Conservation (phyloP, 2,797 vertebrate species). For the Pangasius macronema region DNA sequence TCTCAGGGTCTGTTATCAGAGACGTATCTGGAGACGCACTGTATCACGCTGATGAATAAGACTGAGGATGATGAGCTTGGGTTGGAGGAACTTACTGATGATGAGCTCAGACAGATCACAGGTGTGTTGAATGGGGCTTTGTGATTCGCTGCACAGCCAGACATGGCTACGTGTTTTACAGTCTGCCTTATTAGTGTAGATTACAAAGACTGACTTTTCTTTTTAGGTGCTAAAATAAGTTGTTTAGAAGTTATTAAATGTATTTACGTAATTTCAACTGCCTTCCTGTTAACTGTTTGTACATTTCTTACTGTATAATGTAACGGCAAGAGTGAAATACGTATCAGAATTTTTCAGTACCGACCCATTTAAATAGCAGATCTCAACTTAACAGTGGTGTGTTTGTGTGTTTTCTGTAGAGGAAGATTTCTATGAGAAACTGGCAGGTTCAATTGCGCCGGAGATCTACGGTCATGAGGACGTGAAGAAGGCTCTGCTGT, state of each 20-base stretch:
- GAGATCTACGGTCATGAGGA: slow-evolving; percentile 95
- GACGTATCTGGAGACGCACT: slow-evolving; percentile 88
- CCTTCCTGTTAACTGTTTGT: too few relatives aligned
- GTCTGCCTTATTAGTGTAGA: too few relatives aligned
- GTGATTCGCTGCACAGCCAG: too few relatives aligned
- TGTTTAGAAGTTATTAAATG: neutral
- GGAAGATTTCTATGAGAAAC: slow-evolving; percentile 90
- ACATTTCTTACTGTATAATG: neutral
- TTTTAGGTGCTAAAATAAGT: too few relatives aligned
- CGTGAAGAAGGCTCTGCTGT: slow-evolving; percentile 90
- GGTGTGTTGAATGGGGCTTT: slow-evolving; percentile 63
- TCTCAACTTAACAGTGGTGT: neutral
- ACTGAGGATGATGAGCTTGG: slow-evolving; percentile 85
- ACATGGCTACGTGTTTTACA: too few relatives aligned
- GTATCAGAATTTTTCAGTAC: neutral
- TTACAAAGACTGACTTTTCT: too few relatives aligned
- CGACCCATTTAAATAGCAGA: neutral
- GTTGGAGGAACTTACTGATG: slow-evolving; percentile 77
- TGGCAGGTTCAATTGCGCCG: slow-evolving; percentile 88
- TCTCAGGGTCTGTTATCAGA: slow-evolving; percentile 88
- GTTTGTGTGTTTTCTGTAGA: slow-evolving; percentile 67
- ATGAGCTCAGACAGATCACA: slow-evolving; percentile 85
- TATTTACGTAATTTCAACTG: neutral
- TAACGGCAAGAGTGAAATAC: too few relatives aligned
- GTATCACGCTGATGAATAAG: slow-evolving; percentile 85